Conservation (phyloP, 1,140 invertebrate species). For the Drosophila elegans region DNA sequence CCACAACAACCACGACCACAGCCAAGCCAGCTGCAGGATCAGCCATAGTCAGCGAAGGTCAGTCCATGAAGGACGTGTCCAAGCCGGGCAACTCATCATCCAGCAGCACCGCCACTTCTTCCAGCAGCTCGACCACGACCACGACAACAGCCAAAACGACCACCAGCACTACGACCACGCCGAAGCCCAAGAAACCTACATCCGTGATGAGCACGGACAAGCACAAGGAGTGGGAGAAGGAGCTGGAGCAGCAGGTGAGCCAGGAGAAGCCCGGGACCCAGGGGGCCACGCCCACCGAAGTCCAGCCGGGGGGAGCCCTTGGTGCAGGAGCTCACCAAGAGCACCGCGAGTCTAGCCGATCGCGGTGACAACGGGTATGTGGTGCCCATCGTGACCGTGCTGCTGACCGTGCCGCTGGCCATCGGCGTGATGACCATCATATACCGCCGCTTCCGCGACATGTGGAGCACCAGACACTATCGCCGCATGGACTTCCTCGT, state of each 20-base stretch:
- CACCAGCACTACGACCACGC: slow-evolving; percentile 46
- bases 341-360: slow-evolving; percentile 50
- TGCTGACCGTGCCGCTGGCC: slow-evolving; percentile 86
- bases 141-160: slow-evolving; percentile 42
- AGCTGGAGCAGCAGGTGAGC: slow-evolving; percentile 17
- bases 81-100: background rate
- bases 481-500: slow-evolving; percentile 88
- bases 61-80: slow-evolving; percentile 15
- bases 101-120: background rate
- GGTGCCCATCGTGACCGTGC: slow-evolving; percentile 86
- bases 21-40: slow-evolving; percentile 14
- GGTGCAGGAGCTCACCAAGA: slow-evolving; percentile 59
- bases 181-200: slow-evolving; percentile 67
- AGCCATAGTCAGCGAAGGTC: slow-evolving; percentile 28
- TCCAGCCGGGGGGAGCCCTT: slow-evolving; percentile 23
- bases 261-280: slow-evolving; percentile 3
- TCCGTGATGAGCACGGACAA: slow-evolving; percentile 50
- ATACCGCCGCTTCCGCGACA: slow-evolving; percentile 87
- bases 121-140: slow-evolving; percentile 22
- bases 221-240: slow-evolving; percentile 32
- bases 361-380: slow-evolving; percentile 84
- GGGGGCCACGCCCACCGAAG: background rate
- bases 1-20: background rate
- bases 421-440: slow-evolving; percentile 85
- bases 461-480: slow-evolving; percentile 88